Conservation (phyloP, 2,113 vertebrate genomes). For the Cephalopholis sonnerati region DNA sequence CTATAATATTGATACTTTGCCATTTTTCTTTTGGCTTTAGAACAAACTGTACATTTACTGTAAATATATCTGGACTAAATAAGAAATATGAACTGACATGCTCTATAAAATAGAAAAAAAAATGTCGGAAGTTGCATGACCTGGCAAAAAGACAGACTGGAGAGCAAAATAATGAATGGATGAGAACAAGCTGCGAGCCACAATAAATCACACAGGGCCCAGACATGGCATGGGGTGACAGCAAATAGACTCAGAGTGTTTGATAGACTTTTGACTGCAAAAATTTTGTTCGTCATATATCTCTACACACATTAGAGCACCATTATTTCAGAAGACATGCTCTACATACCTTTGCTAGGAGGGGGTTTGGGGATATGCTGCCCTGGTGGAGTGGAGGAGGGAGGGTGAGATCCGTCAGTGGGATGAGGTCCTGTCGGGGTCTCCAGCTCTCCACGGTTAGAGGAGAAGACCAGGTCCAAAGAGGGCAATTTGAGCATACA, state of each 20-base stretch:
- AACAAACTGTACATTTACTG: background rate
- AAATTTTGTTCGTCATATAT: background rate
- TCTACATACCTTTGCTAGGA: constrained; percentile 88
- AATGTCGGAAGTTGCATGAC: background rate
- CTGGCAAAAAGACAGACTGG: constrained; percentile 23
- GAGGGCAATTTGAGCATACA: constrained; percentile 99
- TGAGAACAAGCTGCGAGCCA: constrained; percentile 32
- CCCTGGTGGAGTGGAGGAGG: constrained; percentile 82
- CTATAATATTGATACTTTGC: too few species aligned
- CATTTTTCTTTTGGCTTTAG: background rate
- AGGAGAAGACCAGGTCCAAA: constrained; percentile 97
- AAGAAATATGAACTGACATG: background rate
- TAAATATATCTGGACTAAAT: background rate
- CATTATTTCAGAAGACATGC: background rate
- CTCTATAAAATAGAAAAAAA: background rate
- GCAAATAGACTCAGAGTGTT: constrained; percentile 20
- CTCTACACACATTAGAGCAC: background rate
- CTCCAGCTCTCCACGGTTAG: constrained; percentile 96
- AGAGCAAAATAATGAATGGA: constrained; percentile 44
- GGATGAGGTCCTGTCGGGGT: constrained; percentile 85
- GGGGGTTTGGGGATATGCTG: constrained; percentile 85
- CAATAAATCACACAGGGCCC: constrained; percentile 24
- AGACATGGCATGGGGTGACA: background rate
- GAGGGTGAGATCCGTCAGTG: constrained; percentile 81
- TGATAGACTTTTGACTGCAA: constrained; percentile 8